phyloP scores from a whole-genome alignment of 2,113 vertebrate species.

The Desmodus rotundus region DNA sequence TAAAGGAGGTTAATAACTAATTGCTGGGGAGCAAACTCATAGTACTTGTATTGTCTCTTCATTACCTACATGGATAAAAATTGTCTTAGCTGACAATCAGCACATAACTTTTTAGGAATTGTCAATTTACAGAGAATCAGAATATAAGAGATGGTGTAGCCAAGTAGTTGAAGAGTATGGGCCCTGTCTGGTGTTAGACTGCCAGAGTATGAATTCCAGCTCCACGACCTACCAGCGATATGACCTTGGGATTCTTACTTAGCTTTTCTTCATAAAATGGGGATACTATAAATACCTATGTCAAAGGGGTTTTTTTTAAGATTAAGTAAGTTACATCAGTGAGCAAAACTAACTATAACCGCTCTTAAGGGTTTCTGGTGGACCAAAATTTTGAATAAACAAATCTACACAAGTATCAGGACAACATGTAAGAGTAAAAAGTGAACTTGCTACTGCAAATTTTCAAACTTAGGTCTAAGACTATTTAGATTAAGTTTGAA shows the following conservation, averaged over 20 bases:
- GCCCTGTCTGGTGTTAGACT: neutral
- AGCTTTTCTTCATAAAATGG: neutral
- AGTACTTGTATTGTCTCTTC: neutral
- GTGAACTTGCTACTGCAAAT: neutral
- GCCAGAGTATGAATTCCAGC: neutral
- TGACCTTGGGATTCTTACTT: neutral
- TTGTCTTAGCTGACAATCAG: neutral
- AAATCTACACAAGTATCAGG: slow-evolving; percentile 18
- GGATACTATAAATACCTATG: neutral
- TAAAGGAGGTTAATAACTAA: neutral
- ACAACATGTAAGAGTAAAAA: neutral
- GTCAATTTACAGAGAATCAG: neutral
- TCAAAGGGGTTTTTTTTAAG: neutral
- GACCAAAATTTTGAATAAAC: neutral
- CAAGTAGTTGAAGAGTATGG: neutral
- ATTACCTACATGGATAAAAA: neutral
- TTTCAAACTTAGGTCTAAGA: neutral
- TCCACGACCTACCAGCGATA: neutral
- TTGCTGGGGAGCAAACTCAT: neutral
- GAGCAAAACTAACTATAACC: neutral
- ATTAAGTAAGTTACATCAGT: neutral
- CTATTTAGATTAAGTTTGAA: neutral
- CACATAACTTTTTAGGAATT: neutral
- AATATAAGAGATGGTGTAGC: neutral
- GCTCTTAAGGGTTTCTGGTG: neutral